Conservation (phyloP, 1,140 invertebrate genomes). For the Aphelinus certus region DNA sequence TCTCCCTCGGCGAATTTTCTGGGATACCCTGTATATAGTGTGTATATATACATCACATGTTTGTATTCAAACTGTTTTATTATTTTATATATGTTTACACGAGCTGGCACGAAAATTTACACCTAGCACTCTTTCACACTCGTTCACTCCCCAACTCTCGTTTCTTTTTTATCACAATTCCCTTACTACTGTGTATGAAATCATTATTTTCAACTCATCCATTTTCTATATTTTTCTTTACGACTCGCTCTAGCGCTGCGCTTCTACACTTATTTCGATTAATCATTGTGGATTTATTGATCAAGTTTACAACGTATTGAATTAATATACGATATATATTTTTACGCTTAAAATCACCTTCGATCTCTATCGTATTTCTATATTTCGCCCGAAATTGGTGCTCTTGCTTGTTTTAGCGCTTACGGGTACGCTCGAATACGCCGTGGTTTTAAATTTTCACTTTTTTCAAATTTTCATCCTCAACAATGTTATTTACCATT, state of each 20-base stretch:
- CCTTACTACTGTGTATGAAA: not conserved
- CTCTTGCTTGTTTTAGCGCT: slow-evolving; percentile 2
- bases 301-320: no score
- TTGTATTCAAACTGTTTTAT: slow-evolving; percentile 51
- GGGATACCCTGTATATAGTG: slow-evolving; percentile 49
- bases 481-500: not conserved
- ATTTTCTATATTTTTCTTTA: no score
- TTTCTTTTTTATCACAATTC: no score
- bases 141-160: no score
- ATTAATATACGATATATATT: no score
- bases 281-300: no score
- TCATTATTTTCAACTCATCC: not conserved
- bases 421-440: slow-evolving; percentile 29
- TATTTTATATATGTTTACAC: slow-evolving; percentile 58
- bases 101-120: slow-evolving; percentile 55
- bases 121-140: not conserved
- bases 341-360: no score
- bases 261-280: no score
- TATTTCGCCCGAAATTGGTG: not conserved
- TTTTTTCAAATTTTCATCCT: slow-evolving; percentile 9
- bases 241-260: no score
- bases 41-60: slow-evolving; percentile 58
- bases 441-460: slow-evolving; percentile 5
- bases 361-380: no score
- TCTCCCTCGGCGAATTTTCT: slow-evolving; percentile 45